Conservation (phyloP, 2,888 invertebrate species). For the Cephus runcator region DNA sequence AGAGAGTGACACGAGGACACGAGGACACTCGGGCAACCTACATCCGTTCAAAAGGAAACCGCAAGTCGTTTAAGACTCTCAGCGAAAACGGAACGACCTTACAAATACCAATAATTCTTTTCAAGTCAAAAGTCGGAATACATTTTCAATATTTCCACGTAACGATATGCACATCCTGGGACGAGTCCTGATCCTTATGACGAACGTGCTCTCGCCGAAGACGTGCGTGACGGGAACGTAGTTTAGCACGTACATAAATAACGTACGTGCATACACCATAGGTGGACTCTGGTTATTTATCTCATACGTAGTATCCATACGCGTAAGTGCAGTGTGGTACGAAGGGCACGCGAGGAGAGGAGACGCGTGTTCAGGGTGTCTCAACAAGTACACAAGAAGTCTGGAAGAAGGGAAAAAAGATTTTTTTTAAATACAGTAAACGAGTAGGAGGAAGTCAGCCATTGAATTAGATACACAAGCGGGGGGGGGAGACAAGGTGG, state of each 20-base stretch:
- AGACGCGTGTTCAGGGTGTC: neutral
- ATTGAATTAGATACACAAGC: neutral
- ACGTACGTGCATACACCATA: neutral
- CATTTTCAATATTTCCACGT: neutral
- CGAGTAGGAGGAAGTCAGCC: neutral
- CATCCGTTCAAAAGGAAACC: neutral
- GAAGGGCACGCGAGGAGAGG: neutral
- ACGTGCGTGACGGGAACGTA: neutral
- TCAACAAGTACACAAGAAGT: neutral
- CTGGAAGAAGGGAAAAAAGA: neutral
- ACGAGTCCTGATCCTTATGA: neutral
- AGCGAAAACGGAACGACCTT: neutral
- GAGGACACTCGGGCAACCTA: neutral
- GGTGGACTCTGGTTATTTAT: neutral
- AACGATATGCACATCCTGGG: neutral
- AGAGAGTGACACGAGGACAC: neutral
- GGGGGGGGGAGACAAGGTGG: neutral
- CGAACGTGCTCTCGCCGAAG: neutral
- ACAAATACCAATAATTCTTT: neutral
- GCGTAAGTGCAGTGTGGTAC: conserved; percentile 21
- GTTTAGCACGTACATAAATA: neutral
- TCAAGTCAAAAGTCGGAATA: neutral
- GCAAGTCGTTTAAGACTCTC: neutral
- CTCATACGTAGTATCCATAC: conserved; percentile 28
- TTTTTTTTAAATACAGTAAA: neutral